Conservation (phyloP, 2,113 vertebrate species). For the Irena cyanogastra region DNA sequence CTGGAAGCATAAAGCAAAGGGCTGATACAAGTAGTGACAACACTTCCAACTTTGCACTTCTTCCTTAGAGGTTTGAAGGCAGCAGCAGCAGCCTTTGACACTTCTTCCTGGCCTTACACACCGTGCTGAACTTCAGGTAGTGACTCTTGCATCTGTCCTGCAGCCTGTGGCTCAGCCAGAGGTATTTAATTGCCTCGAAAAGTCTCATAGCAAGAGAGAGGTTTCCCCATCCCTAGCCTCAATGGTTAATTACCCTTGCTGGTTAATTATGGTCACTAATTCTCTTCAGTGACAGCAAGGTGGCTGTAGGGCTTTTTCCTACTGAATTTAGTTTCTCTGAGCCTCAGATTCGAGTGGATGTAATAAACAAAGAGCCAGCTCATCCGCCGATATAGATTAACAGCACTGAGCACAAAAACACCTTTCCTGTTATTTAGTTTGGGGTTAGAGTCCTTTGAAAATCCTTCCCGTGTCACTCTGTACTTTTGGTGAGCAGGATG, state of each 20-base stretch:
- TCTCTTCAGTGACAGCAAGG: background rate
- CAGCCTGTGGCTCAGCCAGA: background rate
- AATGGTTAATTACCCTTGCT: background rate
- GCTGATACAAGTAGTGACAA: background rate
- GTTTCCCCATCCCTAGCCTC: background rate
- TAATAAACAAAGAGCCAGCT: background rate
- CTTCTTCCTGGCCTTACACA: background rate
- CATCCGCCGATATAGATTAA: background rate
- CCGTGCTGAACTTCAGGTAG: background rate
- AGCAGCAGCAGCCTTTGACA: background rate
- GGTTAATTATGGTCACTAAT: background rate
- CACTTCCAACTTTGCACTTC: background rate
- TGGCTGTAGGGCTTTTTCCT: rapidly evolving
- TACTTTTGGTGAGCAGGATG: background rate
- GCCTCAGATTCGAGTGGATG: background rate
- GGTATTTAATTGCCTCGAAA: background rate
- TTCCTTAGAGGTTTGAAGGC: background rate
- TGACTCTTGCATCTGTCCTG: background rate
- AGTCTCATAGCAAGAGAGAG: background rate
- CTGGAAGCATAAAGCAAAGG: background rate
- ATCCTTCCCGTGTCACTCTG: background rate
- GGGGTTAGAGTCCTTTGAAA: background rate
- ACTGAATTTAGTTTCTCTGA: background rate
- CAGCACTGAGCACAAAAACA: background rate
- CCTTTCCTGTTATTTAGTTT: background rate